phyloP scores from a whole-genome alignment of 2,888 invertebrate species.

The Drosophila nr. medialis region DNA sequence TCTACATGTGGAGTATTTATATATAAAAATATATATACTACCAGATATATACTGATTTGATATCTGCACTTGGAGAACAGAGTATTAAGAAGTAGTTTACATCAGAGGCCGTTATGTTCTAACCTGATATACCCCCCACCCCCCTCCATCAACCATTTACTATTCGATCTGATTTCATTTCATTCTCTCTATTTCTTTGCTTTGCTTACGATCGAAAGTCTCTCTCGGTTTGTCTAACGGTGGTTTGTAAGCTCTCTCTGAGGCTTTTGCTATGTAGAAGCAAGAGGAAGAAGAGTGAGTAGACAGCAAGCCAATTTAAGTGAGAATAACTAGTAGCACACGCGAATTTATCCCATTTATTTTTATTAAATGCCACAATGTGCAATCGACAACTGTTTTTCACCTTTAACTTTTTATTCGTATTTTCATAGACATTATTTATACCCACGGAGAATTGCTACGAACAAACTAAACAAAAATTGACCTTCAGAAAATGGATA shows the following conservation, averaged over 20 bases:
- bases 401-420: not conserved
- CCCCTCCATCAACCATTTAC: not conserved
- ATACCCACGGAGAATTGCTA: not conserved
- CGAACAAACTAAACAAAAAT: not conserved
- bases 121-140: not conserved
- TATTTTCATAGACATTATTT: not conserved
- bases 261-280: not conserved
- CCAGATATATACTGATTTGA: not conserved
- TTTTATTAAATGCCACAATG: not conserved
- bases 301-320: not conserved
- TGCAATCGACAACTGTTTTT: not conserved
- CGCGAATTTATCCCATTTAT: not conserved
- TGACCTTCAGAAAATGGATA: not conserved
- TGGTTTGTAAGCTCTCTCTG: not conserved
- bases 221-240: not conserved
- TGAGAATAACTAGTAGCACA: not conserved
- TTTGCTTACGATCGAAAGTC: not conserved
- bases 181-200: not conserved
- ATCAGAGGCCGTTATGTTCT: not conserved
- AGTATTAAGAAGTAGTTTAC: not conserved
- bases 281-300: not conserved
- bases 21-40: not conserved
- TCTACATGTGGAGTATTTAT: not conserved
- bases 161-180: slow-evolving; percentile 1
- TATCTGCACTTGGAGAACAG: not conserved